Percentiles rank a stretch among this genome's conserved stretches.
Evolutionary conservation across 2,113 vertebrate species (phyloP).

Genomic region (Erinaceus europaeus): DNA sequence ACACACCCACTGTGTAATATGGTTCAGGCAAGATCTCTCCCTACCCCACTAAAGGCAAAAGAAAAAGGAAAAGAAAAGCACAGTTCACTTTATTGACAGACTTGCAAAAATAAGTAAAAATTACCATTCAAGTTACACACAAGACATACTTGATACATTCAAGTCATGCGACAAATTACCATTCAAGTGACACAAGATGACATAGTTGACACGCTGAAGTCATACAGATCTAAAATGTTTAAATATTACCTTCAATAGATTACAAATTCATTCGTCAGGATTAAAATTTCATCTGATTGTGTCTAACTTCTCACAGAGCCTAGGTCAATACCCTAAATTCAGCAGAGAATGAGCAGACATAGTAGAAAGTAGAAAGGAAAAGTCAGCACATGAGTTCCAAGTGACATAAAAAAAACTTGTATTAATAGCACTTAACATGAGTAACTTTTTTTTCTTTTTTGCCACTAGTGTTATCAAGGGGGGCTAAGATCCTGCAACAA

Average conservation of each 20-base stretch:
- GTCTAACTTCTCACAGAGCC: background rate
- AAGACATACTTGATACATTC: background rate
- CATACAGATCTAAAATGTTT: background rate
- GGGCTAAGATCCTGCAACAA: too few relatives aligned
- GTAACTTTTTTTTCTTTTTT: too few relatives aligned
- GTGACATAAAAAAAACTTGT: background rate
- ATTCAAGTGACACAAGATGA: background rate
- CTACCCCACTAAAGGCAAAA: background rate
- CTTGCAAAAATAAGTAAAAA: background rate
- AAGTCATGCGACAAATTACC: background rate
- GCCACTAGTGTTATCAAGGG: too few relatives aligned
- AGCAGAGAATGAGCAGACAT: background rate
- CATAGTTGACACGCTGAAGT: too few relatives aligned
- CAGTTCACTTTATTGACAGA: background rate
- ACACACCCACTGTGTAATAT: background rate
- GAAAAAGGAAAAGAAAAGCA: background rate
- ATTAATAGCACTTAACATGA: background rate
- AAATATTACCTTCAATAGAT: background rate
- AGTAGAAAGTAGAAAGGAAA: background rate
- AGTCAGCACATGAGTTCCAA: background rate
- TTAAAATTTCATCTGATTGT: background rate
- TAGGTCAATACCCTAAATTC: background rate
- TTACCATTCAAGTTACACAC: background rate
- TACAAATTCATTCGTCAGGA: background rate
- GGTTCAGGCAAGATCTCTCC: background rate